Percentiles rank a stretch among this genome's conserved stretches.
These are phyloP conservation scores for Silvanus unidentatus DNA, from an alignment of 2,888 invertebrate genomes.

Conservation along the genomic window DNA sequence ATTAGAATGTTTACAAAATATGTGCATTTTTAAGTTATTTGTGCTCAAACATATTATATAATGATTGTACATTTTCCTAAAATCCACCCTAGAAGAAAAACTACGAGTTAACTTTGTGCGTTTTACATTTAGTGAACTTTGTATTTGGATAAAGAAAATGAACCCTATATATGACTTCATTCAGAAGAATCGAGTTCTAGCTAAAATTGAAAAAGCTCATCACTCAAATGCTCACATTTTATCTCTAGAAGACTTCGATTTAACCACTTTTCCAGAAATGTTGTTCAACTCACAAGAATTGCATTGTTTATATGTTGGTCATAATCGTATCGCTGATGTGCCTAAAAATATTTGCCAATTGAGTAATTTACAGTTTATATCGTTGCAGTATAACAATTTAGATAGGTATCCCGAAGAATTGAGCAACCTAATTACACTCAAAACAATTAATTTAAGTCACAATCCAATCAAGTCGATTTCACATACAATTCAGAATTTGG, in stretches of 20 bases:
- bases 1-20: too few relatives aligned
- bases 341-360: conserved; percentile 51
- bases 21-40: too few relatives aligned
- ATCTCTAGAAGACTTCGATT: conserved; percentile 60
- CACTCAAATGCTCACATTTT: conserved; percentile 55
- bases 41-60: too few relatives aligned
- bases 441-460: conserved; percentile 61
- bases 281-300: conserved; percentile 54
- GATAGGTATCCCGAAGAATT: conserved; percentile 56
- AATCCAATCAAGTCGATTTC: conserved; percentile 56
- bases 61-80: too few relatives aligned
- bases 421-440: conserved; percentile 53
- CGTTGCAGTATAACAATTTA: conserved; percentile 62
- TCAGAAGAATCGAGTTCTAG: conserved; percentile 61
- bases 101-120: too few relatives aligned
- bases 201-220: conserved; percentile 60
- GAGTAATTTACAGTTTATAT: conserved; percentile 55
- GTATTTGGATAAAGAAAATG: conserved; percentile 42
- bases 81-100: too few relatives aligned
- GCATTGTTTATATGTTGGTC: conserved; percentile 58
- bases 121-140: too few relatives aligned
- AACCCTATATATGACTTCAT: conserved; percentile 63
- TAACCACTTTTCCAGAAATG: conserved; percentile 54
- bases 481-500: conserved; percentile 55
- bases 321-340: conserved; percentile 55